phyloP scores from a whole-genome alignment of 2,888 invertebrate species.

The Sclerodermus sp. region DNA sequence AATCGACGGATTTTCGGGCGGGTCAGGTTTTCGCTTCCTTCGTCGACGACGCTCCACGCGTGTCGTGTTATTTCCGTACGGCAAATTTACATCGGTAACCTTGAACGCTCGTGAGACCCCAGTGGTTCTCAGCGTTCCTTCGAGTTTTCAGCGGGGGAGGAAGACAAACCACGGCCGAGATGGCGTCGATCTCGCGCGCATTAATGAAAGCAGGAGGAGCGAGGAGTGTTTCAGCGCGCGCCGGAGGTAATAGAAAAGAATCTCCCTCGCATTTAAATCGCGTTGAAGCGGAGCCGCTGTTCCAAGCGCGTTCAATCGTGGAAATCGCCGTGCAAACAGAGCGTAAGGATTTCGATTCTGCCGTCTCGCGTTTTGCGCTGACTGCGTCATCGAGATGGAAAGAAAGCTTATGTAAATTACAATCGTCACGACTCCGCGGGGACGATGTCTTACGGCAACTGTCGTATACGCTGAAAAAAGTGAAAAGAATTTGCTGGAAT shows the following conservation, averaged over 20 bases:
- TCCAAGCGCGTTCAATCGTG: conserved; percentile 2
- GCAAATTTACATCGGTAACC: too few relatives aligned
- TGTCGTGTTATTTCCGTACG: too few relatives aligned
- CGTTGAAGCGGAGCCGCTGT: background rate
- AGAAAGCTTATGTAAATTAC: conserved; percentile 34
- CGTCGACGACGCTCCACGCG: too few relatives aligned
- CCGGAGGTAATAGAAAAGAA: conserved; percentile 5
- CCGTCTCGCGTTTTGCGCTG: conserved; percentile 5
- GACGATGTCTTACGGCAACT: background rate
- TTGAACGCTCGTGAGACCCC: too few relatives aligned
- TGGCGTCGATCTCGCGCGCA: background rate
- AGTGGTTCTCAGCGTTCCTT: too few relatives aligned
- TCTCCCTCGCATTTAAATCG: conserved; percentile 6
- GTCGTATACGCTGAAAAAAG: too few relatives aligned
- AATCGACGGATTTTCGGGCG: too few relatives aligned
- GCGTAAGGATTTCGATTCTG: conserved; percentile 19
- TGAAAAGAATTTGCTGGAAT: too few relatives aligned
- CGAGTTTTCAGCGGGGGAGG: too few relatives aligned
- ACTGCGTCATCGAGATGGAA: conserved; percentile 24
- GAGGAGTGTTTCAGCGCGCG: too few relatives aligned
- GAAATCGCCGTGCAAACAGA: conserved; percentile 9
- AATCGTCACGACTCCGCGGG: conserved; percentile 16
- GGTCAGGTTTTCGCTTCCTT: too few relatives aligned
- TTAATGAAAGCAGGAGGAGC: conserved; percentile 5
- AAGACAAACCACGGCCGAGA: background rate